These are phyloP conservation scores for Erebia ligea DNA, from an alignment of 2,888 invertebrate genomes.

Conservation along the genomic window DNA sequence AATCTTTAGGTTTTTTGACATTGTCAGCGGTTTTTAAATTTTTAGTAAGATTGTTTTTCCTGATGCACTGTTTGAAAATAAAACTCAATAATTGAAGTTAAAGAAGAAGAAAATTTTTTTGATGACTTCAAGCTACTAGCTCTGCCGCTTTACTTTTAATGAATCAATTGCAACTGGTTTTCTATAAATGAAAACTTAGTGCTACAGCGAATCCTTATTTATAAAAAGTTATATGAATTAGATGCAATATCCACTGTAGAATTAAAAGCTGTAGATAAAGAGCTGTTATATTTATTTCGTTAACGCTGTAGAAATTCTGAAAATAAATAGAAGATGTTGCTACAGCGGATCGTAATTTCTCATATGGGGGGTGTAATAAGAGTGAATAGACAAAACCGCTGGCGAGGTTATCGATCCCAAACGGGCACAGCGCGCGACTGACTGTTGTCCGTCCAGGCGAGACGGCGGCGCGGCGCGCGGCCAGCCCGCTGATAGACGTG, in stretches of 20 bases:
- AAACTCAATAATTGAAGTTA: too few relatives aligned
- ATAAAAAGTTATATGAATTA: neutral
- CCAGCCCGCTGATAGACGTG: slow-evolving; percentile 87
- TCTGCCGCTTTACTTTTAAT: neutral
- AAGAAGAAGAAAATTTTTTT: neutral
- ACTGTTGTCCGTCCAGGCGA: slow-evolving; percentile 80
- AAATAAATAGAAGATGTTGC: slow-evolving; percentile 5
- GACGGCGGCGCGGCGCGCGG: slow-evolving; percentile 83
- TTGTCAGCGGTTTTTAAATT: slow-evolving; percentile 36
- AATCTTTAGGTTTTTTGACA: slow-evolving; percentile 30
- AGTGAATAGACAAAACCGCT: slow-evolving; percentile 44
- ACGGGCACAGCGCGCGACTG: slow-evolving; percentile 48
- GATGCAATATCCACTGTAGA: neutral
- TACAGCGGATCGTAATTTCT: slow-evolving; percentile 23
- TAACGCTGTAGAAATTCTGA: slow-evolving; percentile 14
- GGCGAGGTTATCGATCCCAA: slow-evolving; percentile 48
- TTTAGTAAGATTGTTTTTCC: slow-evolving; percentile 8
- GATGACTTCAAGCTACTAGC: neutral
- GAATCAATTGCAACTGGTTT: neutral
- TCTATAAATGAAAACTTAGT: neutral
- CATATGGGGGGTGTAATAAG: slow-evolving; percentile 32
- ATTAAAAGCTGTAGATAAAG: neutral
- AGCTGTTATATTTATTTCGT: slow-evolving; percentile 1
- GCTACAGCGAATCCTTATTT: neutral
- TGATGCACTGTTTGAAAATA: too few relatives aligned